Percentiles rank a stretch among this genome's conserved stretches.
Evolutionary conservation across 2,888 invertebrate species (phyloP).

Genomic region (Drosophila borealis): DNA sequence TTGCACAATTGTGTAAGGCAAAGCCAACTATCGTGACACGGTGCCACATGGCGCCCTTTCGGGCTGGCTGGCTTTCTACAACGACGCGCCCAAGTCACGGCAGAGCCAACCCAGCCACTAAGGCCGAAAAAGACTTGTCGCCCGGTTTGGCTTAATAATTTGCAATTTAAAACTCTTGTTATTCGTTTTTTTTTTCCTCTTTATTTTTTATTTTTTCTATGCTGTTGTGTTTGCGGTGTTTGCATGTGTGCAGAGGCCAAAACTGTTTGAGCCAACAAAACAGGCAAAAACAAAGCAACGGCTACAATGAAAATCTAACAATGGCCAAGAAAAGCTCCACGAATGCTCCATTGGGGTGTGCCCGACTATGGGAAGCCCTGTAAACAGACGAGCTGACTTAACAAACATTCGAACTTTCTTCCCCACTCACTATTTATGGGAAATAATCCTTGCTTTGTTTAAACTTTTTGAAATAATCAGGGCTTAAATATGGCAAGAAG

Average conservation of each 20-base stretch:
- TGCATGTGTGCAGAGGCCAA: slow-evolving; percentile 31
- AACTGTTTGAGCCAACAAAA: slow-evolving; percentile 35
- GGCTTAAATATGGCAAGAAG: too few species aligned
- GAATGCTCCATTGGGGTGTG: too few species aligned
- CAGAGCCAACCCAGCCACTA: slow-evolving; percentile 35
- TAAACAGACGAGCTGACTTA: not conserved
- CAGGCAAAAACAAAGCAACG: slow-evolving; percentile 35
- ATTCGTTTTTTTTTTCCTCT: not conserved
- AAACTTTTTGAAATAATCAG: too few species aligned
- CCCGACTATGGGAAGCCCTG: not conserved
- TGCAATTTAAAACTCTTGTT: slow-evolving; percentile 62
- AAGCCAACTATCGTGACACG: not conserved
- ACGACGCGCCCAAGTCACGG: slow-evolving; percentile 30
- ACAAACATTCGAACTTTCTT: too few species aligned
- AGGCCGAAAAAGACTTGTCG: slow-evolving; percentile 12
- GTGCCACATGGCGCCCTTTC: slow-evolving; percentile 25
- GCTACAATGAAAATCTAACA: slow-evolving; percentile 48
- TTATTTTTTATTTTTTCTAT: slow-evolving; percentile 8
- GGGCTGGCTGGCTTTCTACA: slow-evolving; percentile 6
- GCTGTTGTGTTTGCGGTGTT: slow-evolving; percentile 5
- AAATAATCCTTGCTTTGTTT: too few species aligned
- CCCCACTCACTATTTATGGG: too few species aligned
- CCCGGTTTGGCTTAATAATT: slow-evolving; percentile 56
- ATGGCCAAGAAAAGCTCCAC: slow-evolving; percentile 12
- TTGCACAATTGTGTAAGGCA: slow-evolving; percentile 1